phyloP scores from a whole-genome alignment of 2,113 vertebrate species.

The Perca schrenkii region DNA sequence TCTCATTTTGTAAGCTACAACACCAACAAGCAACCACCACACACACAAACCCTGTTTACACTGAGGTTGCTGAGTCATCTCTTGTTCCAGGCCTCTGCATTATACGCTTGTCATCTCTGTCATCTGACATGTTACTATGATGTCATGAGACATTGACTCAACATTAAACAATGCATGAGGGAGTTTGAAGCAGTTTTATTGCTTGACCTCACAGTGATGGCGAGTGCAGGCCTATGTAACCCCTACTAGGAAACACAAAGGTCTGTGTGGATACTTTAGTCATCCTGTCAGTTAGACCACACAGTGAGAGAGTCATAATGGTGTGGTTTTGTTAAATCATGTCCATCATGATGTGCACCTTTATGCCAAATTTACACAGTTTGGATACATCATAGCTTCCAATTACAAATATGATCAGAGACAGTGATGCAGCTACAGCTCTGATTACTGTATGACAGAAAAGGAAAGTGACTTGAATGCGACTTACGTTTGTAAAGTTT shows the following conservation, averaged over 20 bases:
- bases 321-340: neutral
- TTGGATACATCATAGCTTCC: neutral
- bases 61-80: slow-evolving; percentile 37
- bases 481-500: neutral
- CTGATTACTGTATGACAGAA: neutral
- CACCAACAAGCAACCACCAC: neutral
- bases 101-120: slow-evolving; percentile 4
- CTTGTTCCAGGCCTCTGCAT: neutral
- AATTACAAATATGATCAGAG: neutral
- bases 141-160: slow-evolving; percentile 40
- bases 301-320: neutral
- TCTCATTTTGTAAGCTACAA: slow-evolving; percentile 1
- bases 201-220: slow-evolving; percentile 4
- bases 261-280: neutral
- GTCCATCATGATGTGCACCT: neutral
- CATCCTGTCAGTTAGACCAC: neutral
- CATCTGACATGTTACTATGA: slow-evolving; percentile 15
- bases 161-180: slow-evolving; percentile 27
- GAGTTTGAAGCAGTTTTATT: slow-evolving; percentile 22
- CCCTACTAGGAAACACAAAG: neutral
- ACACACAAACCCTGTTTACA: slow-evolving; percentile 5
- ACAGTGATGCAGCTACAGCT: neutral
- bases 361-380: neutral
- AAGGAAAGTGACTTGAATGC: neutral
- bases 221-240: neutral